Evolutionary conservation across 1,140 invertebrate species (phyloP).

Genomic region (Amyelois transitella): DNA sequence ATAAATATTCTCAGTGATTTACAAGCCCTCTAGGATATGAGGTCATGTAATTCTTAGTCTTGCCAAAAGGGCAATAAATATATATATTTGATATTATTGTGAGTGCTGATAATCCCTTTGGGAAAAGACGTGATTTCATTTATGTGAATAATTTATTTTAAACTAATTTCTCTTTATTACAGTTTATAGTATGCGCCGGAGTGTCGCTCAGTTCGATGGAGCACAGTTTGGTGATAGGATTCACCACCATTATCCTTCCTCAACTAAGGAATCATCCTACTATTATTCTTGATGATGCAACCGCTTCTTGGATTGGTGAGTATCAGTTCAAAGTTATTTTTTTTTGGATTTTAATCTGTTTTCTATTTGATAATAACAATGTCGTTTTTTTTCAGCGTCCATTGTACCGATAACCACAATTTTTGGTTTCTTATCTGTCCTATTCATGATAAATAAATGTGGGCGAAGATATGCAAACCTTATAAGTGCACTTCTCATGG

Average conservation of each 20-base stretch:
- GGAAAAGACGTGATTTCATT: no score
- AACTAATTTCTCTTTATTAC: not conserved
- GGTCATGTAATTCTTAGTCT: no score
- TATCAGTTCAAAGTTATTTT: not conserved
- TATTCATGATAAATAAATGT: not conserved
- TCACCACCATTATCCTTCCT: not conserved
- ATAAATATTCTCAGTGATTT: no score
- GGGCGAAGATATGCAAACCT: not conserved
- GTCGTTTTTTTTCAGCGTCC: not conserved
- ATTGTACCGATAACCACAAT: no score
- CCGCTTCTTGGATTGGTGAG: not conserved
- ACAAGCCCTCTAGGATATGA: no score
- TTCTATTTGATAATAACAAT: not conserved
- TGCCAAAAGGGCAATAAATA: no score
- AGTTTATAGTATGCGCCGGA: not conserved
- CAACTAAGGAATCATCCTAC: not conserved
- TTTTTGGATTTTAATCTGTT: not conserved
- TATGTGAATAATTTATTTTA: no score
- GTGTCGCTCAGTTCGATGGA: no score
- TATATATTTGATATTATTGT: no score
- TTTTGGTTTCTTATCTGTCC: not conserved
- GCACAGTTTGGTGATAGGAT: not conserved
- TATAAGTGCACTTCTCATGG: not conserved
- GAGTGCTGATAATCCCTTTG: no score
- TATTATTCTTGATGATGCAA: not conserved